Percentiles rank a stretch among this genome's conserved stretches.
Evolutionary conservation across 2,888 invertebrate genomes (phyloP).

Genomic region (Cryptophagus acutangulus): DNA sequence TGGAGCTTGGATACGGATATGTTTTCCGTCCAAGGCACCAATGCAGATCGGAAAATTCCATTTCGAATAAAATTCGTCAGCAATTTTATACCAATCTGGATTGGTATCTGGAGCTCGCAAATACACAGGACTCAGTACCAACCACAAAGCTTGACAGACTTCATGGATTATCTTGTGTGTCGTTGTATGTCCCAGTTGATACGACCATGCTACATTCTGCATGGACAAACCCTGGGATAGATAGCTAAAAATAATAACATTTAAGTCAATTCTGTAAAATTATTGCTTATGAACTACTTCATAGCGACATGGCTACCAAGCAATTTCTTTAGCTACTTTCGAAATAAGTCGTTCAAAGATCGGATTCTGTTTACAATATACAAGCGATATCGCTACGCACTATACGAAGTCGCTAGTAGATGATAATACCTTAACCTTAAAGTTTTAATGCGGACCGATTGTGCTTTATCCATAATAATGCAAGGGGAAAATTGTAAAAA

Average conservation of each 20-base stretch:
- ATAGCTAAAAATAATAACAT: slow-evolving; percentile 12
- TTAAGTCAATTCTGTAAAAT: no score
- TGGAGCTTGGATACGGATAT: slow-evolving; percentile 24
- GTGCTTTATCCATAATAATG: no score
- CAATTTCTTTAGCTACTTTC: no score
- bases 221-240: slow-evolving; percentile 9
- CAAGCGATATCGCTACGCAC: no score
- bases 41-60: slow-evolving; percentile 29
- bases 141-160: slow-evolving; percentile 20
- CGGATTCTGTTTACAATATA: no score
- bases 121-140: slow-evolving; percentile 11
- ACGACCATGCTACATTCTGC: slow-evolving; percentile 16
- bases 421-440: no score
- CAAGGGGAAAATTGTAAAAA: no score
- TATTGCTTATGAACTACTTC: no score
- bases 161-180: slow-evolving; percentile 26
- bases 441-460: no score
- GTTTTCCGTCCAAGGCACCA: slow-evolving; percentile 24
- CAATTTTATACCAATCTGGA: slow-evolving; percentile 22
- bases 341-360: no score
- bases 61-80: slow-evolving; percentile 16
- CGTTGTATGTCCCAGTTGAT: slow-evolving; percentile 20
- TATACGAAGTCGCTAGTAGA: no score
- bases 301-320: no score
- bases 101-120: slow-evolving; percentile 18